Conservation (phyloP, 1,140 invertebrate species). For the Zaprionus taronus region DNA sequence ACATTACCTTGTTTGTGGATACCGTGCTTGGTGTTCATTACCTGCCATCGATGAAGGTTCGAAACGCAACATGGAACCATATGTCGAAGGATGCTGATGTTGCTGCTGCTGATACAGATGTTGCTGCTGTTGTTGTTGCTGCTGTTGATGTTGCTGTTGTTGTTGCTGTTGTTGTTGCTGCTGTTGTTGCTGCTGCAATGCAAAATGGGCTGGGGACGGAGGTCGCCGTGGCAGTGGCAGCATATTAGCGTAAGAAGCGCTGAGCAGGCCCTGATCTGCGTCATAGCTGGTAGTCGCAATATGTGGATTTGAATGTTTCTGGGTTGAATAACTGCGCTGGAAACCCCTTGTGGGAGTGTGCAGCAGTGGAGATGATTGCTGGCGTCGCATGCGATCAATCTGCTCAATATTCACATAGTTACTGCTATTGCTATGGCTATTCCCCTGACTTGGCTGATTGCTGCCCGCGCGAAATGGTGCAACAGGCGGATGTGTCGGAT, state of each 20-base stretch:
- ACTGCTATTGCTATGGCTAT: conserved; percentile 84
- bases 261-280: conserved; percentile 58
- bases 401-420: conserved; percentile 86
- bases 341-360: conserved; percentile 54
- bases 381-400: conserved; percentile 85
- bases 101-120: conserved; percentile 49
- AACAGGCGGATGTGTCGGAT: conserved; percentile 39
- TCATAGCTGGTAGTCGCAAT: conserved; percentile 56
- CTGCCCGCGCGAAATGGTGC: conserved; percentile 64
- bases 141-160: conserved; percentile 49
- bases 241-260: conserved; percentile 72
- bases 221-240: conserved; percentile 59
- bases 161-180: conserved; percentile 53
- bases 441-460: conserved; percentile 54
- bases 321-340: conserved; percentile 79
- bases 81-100: conserved; percentile 39
- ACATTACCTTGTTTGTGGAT: conserved; percentile 56
- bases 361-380: conserved; percentile 75
- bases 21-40: conserved; percentile 59
- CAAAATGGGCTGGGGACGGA: conserved; percentile 65
- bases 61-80: conserved; percentile 57
- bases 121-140: conserved; percentile 48
- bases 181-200: conserved; percentile 59
- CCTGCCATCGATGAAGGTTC: conserved; percentile 47
- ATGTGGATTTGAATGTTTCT: conserved; percentile 72